A percentile compares a stretch with the other conserved stretches of the same genome.
These are phyloP conservation scores for Camelus bactrianus DNA, from an alignment of 2,113 vertebrate species.

Conservation along the genomic window DNA sequence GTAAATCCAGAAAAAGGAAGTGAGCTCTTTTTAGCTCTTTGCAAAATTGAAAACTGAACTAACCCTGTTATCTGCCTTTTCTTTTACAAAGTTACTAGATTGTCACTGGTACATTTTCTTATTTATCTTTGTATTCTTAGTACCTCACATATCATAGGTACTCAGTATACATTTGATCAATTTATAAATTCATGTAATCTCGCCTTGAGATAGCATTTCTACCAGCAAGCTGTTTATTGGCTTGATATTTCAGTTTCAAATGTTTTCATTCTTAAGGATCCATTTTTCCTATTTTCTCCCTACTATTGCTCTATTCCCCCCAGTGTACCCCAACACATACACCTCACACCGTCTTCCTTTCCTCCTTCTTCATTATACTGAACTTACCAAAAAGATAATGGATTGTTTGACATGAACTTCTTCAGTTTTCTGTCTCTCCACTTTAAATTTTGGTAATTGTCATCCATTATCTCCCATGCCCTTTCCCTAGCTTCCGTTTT, in stretches of 20 bases:
- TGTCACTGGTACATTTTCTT: constrained; percentile 14
- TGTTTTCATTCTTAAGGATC: constrained; percentile 12
- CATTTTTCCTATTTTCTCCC: background rate
- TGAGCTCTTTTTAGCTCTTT: background rate
- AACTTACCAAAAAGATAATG: background rate
- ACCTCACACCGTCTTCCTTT: background rate
- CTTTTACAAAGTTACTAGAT: constrained; percentile 2
- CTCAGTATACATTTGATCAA: background rate
- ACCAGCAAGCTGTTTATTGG: constrained; percentile 25
- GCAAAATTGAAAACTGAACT: background rate
- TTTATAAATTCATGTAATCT: constrained; percentile 37
- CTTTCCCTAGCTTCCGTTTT: background rate
- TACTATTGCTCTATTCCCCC: background rate
- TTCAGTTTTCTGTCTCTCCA: background rate
- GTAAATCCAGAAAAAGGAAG: background rate
- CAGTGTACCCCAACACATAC: background rate
- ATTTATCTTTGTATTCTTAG: constrained; percentile 2
- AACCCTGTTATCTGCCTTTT: background rate
- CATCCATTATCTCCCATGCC: background rate
- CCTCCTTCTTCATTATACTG: background rate
- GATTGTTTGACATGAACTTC: background rate
- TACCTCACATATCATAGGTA: background rate
- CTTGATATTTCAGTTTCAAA: constrained; percentile 28
- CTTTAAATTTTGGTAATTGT: constrained; percentile 26
- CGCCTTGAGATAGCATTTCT: background rate